Base-by-base conservation (phyloP, 2,797 vertebrate species). In the Myotis findleyi region DNA sequence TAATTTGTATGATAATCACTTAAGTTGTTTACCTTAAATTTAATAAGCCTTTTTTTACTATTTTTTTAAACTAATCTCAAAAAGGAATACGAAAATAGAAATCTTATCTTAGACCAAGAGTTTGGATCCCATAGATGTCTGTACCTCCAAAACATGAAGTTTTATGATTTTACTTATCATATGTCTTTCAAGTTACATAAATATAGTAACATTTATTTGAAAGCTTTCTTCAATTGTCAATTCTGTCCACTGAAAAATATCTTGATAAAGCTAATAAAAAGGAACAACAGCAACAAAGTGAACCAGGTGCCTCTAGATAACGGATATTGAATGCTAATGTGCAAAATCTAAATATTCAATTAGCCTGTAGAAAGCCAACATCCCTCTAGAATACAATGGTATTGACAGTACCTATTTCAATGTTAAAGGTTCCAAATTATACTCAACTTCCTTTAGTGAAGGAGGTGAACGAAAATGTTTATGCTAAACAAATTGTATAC, bases 111-210 rank as follows among this genome's bases (percentile, higher is more conserved):
- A 41, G 44, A 84, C 41, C 16, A 53, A 87, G n/a, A 8, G 12
- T 27, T 80, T 71, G 53, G n/a, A 69, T 80, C 55, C 55, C 51
- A 0, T 36, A 73, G 44, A 86, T 69, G 4, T 12, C 49, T 62
- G 51, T 51, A 73, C 25, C 25, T 76, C 18, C 62, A 57, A 91
- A 80, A 80, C 9, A 30, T 30, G 75, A 44, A 30, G 6, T 21
- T 72, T 69, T 87, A 10, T n/a, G 25, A 51, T 69, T 76, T 89
- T 17, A 53, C 66, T 97, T 80, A 51, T 27, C 9, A 14, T 16
- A 20, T 41, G 38, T 59, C 68, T 96, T 82, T 94, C 41, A 89
- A 68, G 55, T 81, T 36, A 92, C 68, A 59, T 85, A 76, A 93
- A 41, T 71, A 47, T 36, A 62, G 25, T 57, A 72, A 25, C 5